These are phyloP conservation scores for Hirundo rustica DNA, from an alignment of 2,797 vertebrate genomes.

Conservation along the genomic window DNA sequence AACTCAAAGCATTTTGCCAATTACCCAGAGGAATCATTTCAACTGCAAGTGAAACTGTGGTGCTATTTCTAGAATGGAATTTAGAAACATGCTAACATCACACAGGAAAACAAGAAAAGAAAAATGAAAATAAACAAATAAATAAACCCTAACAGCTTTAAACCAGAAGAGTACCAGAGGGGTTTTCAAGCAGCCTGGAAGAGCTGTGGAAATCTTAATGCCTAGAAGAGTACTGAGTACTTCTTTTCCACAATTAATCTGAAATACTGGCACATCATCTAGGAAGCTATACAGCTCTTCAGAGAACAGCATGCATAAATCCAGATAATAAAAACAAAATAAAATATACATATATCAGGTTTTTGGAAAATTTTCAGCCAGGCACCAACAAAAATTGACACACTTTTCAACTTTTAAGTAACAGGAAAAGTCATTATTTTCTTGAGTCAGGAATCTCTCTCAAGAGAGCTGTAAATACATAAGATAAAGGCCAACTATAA, in stretches of 20 bases:
- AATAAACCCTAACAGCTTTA: not conserved
- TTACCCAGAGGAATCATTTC: constrained; percentile 11
- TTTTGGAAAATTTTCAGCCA: not conserved
- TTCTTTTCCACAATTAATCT: not conserved
- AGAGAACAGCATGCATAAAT: not conserved
- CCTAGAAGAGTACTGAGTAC: not conserved
- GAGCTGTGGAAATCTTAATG: not conserved
- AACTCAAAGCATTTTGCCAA: constrained; percentile 31
- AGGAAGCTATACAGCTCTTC: not conserved
- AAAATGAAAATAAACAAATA: not conserved
- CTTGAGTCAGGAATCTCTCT: not conserved
- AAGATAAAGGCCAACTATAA: not conserved
- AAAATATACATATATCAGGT: not conserved
- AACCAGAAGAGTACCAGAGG: not conserved
- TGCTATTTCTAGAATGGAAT: constrained; percentile 11
- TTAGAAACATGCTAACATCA: not conserved
- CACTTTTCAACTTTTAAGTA: not conserved
- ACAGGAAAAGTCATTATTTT: not conserved
- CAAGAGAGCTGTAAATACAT: not conserved
- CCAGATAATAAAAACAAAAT: not conserved
- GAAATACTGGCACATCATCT: not conserved
- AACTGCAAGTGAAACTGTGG: not conserved
- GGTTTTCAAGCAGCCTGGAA: not conserved
- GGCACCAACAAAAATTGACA: not conserved
- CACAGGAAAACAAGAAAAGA: not conserved